phyloP scores from a whole-genome alignment of 2,888 invertebrate species.

The Leuctra nigra region DNA sequence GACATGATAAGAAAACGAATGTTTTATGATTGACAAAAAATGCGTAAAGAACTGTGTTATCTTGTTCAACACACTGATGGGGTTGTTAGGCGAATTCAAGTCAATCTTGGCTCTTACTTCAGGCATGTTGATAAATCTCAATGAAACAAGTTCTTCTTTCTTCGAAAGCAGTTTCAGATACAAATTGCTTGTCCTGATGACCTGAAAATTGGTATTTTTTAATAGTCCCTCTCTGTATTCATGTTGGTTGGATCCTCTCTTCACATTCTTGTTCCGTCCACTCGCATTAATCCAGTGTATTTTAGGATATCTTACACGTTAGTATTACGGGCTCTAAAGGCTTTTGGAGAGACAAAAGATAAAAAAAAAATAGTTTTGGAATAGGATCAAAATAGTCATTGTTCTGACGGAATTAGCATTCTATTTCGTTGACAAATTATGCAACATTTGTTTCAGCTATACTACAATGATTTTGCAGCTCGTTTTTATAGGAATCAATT shows the following conservation, averaged over 20 bases:
- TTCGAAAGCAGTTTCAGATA: background rate
- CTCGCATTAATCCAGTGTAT: background rate
- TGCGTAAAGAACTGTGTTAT: too few relatives aligned
- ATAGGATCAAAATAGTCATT: background rate
- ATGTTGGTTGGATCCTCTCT: background rate
- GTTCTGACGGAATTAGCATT: background rate
- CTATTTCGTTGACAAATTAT: background rate
- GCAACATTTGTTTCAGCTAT: background rate
- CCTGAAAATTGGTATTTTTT: constrained; percentile 23
- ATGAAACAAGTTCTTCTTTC: background rate
- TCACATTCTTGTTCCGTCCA: background rate
- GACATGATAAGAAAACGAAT: too few relatives aligned
- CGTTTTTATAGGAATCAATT: too few relatives aligned
- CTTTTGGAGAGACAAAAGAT: background rate
- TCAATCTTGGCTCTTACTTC: background rate
- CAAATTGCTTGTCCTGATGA: constrained; percentile 24
- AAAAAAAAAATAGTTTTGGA: constrained; percentile 5
- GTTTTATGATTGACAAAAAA: too few relatives aligned
- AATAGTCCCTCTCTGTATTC: constrained; percentile 9
- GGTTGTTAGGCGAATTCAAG: too few relatives aligned
- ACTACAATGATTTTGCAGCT: too few relatives aligned
- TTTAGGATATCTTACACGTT: background rate
- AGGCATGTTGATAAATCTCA: background rate
- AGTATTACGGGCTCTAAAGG: background rate
- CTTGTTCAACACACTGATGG: too few relatives aligned